phyloP scores from a whole-genome alignment of 2,888 invertebrate genomes.

The Orthosia gracilis region DNA sequence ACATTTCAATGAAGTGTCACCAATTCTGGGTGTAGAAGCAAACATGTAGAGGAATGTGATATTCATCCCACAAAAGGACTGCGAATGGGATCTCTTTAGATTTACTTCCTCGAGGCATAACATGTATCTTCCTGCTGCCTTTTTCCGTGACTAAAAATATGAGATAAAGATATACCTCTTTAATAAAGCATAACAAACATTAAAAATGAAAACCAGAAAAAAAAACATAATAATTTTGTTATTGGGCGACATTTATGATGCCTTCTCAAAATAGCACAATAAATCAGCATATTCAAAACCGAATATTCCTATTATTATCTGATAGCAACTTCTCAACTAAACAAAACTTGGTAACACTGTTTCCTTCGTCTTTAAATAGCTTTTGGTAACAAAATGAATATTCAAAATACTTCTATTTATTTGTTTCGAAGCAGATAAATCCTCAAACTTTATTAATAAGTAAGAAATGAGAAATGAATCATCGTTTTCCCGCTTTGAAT shows the following conservation, averaged over 20 bases:
- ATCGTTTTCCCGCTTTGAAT: not conserved
- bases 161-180: not conserved
- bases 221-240: not conserved
- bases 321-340: slow-evolving; percentile 31
- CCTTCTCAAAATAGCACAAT: no score
- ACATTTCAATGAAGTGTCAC: no score
- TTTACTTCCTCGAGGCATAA: no score
- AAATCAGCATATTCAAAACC: slow-evolving; percentile 4
- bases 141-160: not conserved
- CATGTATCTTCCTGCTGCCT: no score
- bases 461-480: slow-evolving; percentile 26
- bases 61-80: no score
- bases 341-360: slow-evolving; percentile 51
- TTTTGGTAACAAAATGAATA: slow-evolving; percentile 49
- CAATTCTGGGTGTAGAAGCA: no score
- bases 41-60: no score
- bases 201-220: not conserved
- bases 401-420: slow-evolving; percentile 46
- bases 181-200: not conserved
- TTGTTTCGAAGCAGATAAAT: slow-evolving; percentile 23
- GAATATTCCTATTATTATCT: not conserved
- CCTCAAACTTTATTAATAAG: slow-evolving; percentile 39
- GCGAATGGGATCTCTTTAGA: no score
- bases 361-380: slow-evolving; percentile 31
- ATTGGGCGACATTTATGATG: no score